Percentiles rank a stretch among this genome's conserved stretches.
Evolutionary conservation across 2,888 invertebrate genomes (phyloP).

Genomic region (Stenchaetothrips biformis): DNA sequence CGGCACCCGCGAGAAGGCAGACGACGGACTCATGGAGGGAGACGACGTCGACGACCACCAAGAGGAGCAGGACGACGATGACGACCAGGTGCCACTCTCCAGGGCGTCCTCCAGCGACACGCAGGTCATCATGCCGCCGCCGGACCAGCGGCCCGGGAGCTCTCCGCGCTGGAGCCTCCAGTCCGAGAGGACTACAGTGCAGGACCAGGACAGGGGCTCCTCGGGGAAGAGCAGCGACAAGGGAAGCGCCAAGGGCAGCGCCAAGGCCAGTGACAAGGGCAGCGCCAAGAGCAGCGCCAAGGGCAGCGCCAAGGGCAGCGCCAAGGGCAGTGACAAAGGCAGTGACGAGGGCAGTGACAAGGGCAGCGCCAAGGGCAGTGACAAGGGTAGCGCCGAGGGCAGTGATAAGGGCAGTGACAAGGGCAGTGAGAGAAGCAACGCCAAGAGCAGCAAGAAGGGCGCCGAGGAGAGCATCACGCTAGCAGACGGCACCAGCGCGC

Average conservation of each 20-base stretch:
- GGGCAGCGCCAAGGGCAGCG: no score
- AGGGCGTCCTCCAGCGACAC: background rate
- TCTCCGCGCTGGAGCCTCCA: background rate
- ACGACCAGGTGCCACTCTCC: background rate
- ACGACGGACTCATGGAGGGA: no score
- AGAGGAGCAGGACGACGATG: background rate
- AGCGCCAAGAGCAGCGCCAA: no score
- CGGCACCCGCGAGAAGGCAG: no score
- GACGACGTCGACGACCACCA: background rate
- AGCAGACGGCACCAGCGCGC: no score
- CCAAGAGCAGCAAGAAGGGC: background rate
- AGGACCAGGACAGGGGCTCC: background rate
- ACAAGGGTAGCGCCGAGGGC: background rate
- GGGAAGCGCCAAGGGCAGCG: no score
- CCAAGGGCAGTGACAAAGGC: background rate
- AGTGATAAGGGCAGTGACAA: no score
- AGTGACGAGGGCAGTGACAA: background rate
- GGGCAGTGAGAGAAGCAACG: no score
- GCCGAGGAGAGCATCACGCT: background rate
- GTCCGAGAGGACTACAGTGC: background rate
- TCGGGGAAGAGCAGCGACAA: background rate
- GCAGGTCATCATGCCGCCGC: constrained; percentile 8
- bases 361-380: background rate
- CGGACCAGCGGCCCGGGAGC: background rate
- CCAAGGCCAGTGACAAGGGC: no score